Evolutionary conservation across 35 echinoderm and acorn worm genomes (phyloP).

Genomic region (Heliocidaris tuberculata): DNA sequence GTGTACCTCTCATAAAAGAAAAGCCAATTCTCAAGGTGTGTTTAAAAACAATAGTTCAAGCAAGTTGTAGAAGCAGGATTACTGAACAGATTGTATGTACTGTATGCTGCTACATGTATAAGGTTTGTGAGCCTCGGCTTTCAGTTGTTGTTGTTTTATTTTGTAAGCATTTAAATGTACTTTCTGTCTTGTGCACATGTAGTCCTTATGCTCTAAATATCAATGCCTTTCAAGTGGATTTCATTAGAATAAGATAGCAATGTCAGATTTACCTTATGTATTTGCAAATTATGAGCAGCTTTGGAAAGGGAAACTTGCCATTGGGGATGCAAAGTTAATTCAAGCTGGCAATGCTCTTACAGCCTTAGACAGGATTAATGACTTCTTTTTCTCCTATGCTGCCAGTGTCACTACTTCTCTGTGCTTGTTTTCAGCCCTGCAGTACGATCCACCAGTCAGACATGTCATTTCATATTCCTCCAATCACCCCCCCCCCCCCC

Average conservation of each 20-base stretch:
- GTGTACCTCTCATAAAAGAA: no score
- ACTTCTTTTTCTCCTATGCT: background rate
- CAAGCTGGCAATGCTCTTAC: background rate
- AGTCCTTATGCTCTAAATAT: background rate
- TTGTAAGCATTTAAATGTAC: background rate
- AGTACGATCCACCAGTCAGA: background rate
- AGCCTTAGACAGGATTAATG: background rate
- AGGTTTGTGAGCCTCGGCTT: background rate
- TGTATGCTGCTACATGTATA: no score
- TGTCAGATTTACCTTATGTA: background rate
- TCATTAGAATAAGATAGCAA: background rate
- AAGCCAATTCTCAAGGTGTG: no score
- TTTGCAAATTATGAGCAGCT: slow-evolving; percentile 7
- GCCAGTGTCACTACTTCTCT: background rate
- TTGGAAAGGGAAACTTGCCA: background rate
- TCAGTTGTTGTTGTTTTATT: no score
- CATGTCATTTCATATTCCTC: background rate
- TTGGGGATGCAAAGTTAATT: background rate
- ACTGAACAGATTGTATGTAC: no score
- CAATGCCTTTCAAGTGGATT: background rate
- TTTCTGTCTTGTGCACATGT: no score
- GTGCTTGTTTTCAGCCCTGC: background rate
- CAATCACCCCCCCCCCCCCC: background rate
- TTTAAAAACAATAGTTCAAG: no score
- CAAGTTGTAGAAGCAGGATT: no score